Evolutionary conservation across 2,113 vertebrate species (phyloP).

Genomic region (Orthonyx spaldingii): DNA sequence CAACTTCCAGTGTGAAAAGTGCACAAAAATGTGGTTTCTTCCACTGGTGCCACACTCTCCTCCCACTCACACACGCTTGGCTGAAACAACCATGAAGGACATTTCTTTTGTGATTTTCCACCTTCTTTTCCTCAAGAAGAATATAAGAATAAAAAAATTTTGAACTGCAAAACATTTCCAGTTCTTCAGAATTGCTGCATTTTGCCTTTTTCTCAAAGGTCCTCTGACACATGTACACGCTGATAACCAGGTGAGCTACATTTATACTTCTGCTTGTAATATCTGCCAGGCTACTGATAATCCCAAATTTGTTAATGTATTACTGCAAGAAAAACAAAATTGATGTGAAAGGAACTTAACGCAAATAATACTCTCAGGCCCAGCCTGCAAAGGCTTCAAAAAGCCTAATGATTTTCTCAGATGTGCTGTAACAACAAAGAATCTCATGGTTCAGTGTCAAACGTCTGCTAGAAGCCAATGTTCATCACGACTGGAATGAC

Average conservation of each 20-base stretch:
- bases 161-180: neutral
- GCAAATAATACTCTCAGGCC: neutral
- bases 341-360: neutral
- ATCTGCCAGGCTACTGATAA: neutral
- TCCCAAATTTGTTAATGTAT: neutral
- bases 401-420: conserved; percentile 56
- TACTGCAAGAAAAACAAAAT: neutral
- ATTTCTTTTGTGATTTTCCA: neutral
- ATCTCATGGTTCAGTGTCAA: conserved; percentile 48
- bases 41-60: neutral
- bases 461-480: conserved; percentile 34
- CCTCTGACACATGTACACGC: neutral
- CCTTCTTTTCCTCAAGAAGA: neutral
- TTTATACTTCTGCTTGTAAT: neutral
- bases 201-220: neutral
- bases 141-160: neutral
- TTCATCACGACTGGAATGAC: conserved; percentile 40
- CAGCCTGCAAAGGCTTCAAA: neutral
- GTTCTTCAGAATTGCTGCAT: neutral
- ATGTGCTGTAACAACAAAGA: conserved; percentile 55
- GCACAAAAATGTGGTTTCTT: neutral
- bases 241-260: neutral
- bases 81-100: neutral
- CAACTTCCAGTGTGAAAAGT: neutral
- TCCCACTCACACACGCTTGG: neutral